Conservation (phyloP, 2,113 vertebrate species). For the Chinchilla lanigera region DNA sequence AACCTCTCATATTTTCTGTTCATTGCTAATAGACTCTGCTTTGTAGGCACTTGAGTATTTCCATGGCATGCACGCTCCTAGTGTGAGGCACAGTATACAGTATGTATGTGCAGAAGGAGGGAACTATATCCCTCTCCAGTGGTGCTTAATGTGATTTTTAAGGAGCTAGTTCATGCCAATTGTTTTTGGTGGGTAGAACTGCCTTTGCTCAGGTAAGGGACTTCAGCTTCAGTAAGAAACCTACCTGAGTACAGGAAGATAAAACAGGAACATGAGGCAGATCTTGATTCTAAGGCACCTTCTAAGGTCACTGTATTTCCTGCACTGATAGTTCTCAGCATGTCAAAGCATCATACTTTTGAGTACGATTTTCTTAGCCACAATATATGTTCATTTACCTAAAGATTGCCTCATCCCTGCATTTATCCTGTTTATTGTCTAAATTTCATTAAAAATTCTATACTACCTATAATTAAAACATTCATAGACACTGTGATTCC, state of each 20-base stretch:
- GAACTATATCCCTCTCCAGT: neutral
- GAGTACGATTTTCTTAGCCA: neutral
- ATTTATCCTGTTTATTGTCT: neutral
- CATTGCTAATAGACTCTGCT: neutral
- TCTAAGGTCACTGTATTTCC: neutral
- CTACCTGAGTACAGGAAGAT: neutral
- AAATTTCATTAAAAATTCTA: neutral
- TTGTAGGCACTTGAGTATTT: neutral
- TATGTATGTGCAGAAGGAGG: neutral
- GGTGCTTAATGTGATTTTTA: neutral
- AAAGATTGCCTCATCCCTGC: neutral
- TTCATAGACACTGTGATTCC: neutral
- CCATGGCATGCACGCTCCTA: neutral
- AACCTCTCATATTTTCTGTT: neutral
- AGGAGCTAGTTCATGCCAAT: neutral
- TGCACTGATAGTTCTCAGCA: too few relatives aligned
- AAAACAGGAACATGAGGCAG: neutral
- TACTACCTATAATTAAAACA: neutral
- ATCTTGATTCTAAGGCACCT: neutral
- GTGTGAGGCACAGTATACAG: too few relatives aligned
- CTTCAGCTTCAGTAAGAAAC: neutral
- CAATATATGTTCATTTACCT: neutral
- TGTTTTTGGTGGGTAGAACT: neutral
- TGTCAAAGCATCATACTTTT: neutral
- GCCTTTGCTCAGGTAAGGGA: neutral